Conservation (phyloP, 2,888 invertebrate species). For the Eueremaeus valkanovi region DNA sequence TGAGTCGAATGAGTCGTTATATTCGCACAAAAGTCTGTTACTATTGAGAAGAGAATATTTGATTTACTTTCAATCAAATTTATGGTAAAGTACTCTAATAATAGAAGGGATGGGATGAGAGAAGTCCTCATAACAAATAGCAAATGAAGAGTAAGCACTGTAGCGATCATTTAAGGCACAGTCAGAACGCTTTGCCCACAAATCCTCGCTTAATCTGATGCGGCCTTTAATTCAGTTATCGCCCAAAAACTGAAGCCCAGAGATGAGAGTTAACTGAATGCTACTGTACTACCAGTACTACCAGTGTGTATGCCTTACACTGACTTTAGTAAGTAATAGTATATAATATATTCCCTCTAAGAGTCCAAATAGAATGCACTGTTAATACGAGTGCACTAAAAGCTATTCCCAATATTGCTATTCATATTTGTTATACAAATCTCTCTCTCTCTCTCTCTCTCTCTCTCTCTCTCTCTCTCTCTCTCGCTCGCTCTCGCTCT, state of each 20-base stretch:
- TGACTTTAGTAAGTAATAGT: conserved; percentile 32
- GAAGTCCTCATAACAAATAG: not conserved
- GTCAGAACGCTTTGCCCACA: conserved; percentile 24
- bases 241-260: conserved; percentile 21
- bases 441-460: not conserved
- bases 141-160: conserved; percentile 9
- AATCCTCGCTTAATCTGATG: conserved; percentile 35
- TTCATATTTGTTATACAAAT: conserved; percentile 4
- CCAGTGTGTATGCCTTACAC: not conserved
- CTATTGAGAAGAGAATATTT: conserved; percentile 3
- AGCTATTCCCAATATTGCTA: conserved; percentile 31
- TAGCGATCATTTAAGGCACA: conserved; percentile 18
- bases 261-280: not conserved
- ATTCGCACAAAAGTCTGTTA: not conserved
- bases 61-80: conserved; percentile 29
- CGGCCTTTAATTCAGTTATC: conserved; percentile 37
- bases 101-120: not conserved
- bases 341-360: conserved; percentile 25
- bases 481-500: not conserved
- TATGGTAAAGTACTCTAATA: conserved; percentile 34
- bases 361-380: conserved; percentile 17
- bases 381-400: conserved; percentile 20
- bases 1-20: not conserved
- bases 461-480: not conserved
- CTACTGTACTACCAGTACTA: conserved; percentile 2